Conservation (phyloP, 1,140 invertebrate genomes). For the Monomorium pharaonis region DNA sequence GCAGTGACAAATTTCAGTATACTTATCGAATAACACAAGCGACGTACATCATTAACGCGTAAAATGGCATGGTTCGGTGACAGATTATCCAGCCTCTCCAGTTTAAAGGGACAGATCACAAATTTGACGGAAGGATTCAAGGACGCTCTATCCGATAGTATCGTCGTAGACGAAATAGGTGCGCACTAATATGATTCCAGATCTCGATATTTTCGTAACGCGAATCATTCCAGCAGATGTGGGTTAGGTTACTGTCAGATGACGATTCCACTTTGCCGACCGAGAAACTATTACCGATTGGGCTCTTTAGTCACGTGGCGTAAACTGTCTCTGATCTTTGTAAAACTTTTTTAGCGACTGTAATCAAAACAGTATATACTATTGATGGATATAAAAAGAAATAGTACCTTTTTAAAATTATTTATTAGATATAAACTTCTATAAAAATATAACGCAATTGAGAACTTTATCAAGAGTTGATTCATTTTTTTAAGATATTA, state of each 20-base stretch:
- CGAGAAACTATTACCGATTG: not conserved
- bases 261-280: constrained; percentile 78
- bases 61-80: constrained; percentile 92
- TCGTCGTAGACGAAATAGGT: constrained; percentile 86
- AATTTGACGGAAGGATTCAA: constrained; percentile 87
- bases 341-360: not conserved
- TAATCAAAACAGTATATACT: not conserved
- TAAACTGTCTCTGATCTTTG: not conserved
- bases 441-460: not conserved
- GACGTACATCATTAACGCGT: constrained; percentile 79
- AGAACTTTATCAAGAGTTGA: not conserved
- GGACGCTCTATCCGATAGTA: constrained; percentile 88
- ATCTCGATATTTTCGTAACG: not conserved
- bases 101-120: constrained; percentile 91
- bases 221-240: not conserved
- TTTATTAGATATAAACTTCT: not conserved
- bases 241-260: constrained; percentile 82
- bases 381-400: not conserved
- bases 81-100: constrained; percentile 89
- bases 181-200: constrained; percentile 69
- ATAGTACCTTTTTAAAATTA: not conserved
- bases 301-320: not conserved
- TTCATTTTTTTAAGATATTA: not conserved
- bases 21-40: not conserved
- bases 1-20: constrained; percentile 44